Conservation (phyloP, 2,797 vertebrate genomes). For the Scyliorhinus canicula region DNA sequence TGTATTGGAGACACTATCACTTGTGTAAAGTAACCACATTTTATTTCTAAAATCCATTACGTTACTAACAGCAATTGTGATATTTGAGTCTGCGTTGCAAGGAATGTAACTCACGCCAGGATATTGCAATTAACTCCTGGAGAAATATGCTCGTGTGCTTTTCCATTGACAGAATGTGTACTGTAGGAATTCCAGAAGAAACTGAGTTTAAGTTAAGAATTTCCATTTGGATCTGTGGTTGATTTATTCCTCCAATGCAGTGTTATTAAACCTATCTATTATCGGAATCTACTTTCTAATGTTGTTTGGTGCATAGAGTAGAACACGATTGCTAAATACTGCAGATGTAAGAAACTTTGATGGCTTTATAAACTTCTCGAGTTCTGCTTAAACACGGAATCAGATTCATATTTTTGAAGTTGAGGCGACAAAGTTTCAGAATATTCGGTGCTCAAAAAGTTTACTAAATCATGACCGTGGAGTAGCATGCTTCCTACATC, state of each 20-base stretch:
- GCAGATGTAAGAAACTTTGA: neutral
- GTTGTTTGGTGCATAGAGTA: neutral
- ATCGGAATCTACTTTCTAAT: neutral
- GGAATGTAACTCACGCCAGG: neutral
- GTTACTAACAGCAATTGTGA: neutral
- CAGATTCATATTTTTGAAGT: neutral
- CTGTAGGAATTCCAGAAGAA: neutral
- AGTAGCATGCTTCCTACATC: neutral
- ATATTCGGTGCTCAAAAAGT: neutral
- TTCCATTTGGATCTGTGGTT: neutral
- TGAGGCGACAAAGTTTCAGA: neutral
- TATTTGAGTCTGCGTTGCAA: neutral
- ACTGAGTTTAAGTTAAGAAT: neutral
- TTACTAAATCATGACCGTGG: neutral
- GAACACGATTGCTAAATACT: neutral
- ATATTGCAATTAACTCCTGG: neutral
- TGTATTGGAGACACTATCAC: neutral
- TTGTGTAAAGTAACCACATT: conserved; percentile 7
- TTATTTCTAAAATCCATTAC: neutral
- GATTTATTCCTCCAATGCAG: neutral
- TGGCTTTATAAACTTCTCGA: neutral
- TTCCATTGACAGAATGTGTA: neutral
- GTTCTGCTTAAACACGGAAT: neutral
- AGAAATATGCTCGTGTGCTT: neutral
- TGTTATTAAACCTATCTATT: neutral